A percentile compares a stretch with the other conserved stretches of the same genome.
phyloP scores from a whole-genome alignment of 2,888 invertebrate genomes.

The Cheilosia variabilis region DNA sequence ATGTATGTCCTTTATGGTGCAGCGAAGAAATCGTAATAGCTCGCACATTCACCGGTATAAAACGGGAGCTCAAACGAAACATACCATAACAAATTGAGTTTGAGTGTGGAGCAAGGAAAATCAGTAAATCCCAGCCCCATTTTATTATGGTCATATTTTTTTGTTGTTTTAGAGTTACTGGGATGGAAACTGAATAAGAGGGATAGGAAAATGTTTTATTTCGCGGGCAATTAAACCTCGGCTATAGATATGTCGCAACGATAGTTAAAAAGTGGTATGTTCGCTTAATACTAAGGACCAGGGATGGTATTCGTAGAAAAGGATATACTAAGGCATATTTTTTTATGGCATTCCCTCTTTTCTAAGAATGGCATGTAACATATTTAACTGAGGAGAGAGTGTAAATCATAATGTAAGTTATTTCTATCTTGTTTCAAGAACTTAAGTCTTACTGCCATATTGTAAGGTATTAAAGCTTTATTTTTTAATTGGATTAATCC shows the following conservation, averaged over 20 bases:
- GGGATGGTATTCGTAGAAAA: not conserved
- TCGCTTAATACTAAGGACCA: not conserved
- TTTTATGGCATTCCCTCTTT: not conserved
- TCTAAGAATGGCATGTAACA: not conserved
- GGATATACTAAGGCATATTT: not conserved
- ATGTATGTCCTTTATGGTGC: slow-evolving; percentile 1
- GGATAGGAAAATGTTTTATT: slow-evolving; percentile 10
- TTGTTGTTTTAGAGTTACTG: not conserved
- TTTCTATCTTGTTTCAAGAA: not conserved
- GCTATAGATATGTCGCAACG: not conserved
- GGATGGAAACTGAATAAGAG: not conserved
- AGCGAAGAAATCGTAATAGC: not conserved
- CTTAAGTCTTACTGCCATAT: not conserved
- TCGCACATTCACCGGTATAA: not conserved
- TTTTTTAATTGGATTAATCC: too few relatives aligned
- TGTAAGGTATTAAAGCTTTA: too few relatives aligned
- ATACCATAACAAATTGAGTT: slow-evolving; percentile 5
- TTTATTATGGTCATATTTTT: not conserved
- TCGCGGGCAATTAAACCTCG: slow-evolving; percentile 11
- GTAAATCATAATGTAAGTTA: not conserved
- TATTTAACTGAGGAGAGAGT: not conserved
- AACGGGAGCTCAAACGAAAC: not conserved
- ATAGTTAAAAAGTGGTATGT: not conserved
- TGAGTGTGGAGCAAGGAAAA: not conserved
- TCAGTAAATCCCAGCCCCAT: slow-evolving; percentile 10